Evolutionary conservation across 35 echinoderm and acorn worm species (phyloP), one percentile per base, ranked within the genome.

Genomic region (Strongylocentrotus purpuratus): DNA sequence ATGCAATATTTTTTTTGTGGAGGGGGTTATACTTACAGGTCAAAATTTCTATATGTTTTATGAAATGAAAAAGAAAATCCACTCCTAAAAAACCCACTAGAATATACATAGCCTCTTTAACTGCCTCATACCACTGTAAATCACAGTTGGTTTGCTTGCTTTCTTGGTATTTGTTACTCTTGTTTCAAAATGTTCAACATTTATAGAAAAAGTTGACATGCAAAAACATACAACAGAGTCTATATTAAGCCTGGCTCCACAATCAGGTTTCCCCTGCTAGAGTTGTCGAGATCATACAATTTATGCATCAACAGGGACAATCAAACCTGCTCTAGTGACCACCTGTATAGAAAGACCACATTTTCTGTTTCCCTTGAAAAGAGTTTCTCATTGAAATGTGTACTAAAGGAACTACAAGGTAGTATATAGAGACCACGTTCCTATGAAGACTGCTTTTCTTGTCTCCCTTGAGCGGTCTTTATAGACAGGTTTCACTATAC

Each of bases 161-260:
- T 78, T 78, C 65, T 78, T 78, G 25, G 25, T 78, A 78, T 28
- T 78, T 28, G 65, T 78, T 78, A 28, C 65, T 78, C 25, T 78
- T 78, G 65, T 78, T 78, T 78, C 65, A 78, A 78, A 78, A 15
- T 78, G 65, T 78, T 78, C 65, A 78, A 78, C 25, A 78, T 78
- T 78, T 78, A 78, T 78, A 78, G 65, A 78, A 31, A 78, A 22
- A 78, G 65, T 78, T 78, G 65, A 78, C 65, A 78, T 78, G 65
- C 65, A 78, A 78, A 78, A 78, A 78, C 65, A 78, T 78, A 78
- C 22, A 78, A 78, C 20, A 28, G 50, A 2, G 65, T 78, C 65
- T 78, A 78, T 78, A n/a, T n/a, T n/a, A 78, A 78, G 65, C 28
- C 65, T 78, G 65, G 65, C 25, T 4, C 65, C 22, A 78, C 65